Percentiles rank a stretch among this genome's conserved stretches.
These are phyloP conservation scores for Zelostemma sp. DNA, from an alignment of 1,140 invertebrate genomes.

Conservation along the genomic window DNA sequence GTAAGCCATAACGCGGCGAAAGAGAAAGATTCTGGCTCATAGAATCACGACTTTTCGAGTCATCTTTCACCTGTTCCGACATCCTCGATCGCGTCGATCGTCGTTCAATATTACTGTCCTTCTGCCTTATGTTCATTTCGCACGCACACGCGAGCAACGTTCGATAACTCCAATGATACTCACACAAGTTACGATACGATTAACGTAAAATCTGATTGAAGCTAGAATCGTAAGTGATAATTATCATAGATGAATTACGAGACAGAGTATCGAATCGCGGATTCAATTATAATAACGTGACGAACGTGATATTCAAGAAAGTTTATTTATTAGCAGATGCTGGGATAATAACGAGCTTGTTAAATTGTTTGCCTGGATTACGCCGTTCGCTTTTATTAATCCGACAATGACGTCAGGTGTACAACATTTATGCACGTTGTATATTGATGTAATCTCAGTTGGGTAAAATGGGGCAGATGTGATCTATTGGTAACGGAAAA, in stretches of 20 bases:
- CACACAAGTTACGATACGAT: no score
- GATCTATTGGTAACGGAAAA: no score
- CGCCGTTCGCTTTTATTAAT: not conserved
- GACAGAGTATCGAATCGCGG: not conserved
- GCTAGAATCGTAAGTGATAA: not conserved
- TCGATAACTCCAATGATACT: no score
- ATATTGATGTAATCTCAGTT: no score
- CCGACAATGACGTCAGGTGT: not conserved
- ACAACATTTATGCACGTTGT: no score
- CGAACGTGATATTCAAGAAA: not conserved
- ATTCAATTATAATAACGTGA: constrained; percentile 1
- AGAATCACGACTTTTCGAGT: constrained; percentile 30
- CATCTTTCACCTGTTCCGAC: constrained; percentile 33
- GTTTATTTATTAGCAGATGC: constrained; percentile 1
- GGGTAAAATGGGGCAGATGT: no score
- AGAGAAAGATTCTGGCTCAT: constrained; percentile 13
- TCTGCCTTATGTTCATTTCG: constrained; percentile 3
- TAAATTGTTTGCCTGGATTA: not conserved
- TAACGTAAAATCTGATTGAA: no score
- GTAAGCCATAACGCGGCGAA: not conserved
- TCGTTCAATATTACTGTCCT: constrained; percentile 8
- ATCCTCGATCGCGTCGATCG: constrained; percentile 7
- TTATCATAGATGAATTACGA: not conserved
- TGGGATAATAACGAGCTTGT: not conserved
- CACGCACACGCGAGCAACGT: not conserved